A percentile compares a stretch with the other conserved stretches of the same genome.
Evolutionary conservation across 2,888 invertebrate genomes (phyloP).

Genomic region (Melanotus villosus): DNA sequence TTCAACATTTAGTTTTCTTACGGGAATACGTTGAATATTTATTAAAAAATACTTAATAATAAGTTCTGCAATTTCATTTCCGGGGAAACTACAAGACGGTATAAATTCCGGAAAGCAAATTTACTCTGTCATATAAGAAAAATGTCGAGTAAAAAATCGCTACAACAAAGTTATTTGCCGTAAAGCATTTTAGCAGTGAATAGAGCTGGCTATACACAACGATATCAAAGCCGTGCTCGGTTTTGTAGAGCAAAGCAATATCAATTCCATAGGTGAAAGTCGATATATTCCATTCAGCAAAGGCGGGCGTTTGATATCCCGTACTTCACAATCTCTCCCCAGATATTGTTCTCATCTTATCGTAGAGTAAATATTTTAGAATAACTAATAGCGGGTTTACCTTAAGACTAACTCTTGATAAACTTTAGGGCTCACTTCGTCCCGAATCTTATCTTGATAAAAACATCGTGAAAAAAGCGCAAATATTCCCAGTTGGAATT

Average conservation of each 20-base stretch:
- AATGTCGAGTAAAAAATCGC: background rate
- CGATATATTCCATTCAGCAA: slow-evolving; percentile 20
- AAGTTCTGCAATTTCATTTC: too few species aligned
- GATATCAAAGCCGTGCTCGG: slow-evolving; percentile 12
- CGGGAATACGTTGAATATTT: too few species aligned
- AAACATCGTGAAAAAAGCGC: background rate
- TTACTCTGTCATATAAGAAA: background rate
- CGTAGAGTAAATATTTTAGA: too few species aligned
- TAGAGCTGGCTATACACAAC: slow-evolving; percentile 3
- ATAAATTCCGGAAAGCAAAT: too few species aligned
- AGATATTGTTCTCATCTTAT: too few species aligned
- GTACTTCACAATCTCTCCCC: too few species aligned
- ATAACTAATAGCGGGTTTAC: too few species aligned
- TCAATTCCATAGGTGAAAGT: slow-evolving; percentile 19
- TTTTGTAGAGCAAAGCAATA: slow-evolving; percentile 16
- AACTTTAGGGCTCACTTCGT: background rate
- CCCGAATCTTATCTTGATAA: too few species aligned
- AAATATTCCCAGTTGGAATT: background rate
- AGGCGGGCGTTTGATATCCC: slow-evolving; percentile 20
- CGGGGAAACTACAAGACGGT: too few species aligned
- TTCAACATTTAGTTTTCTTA: too few species aligned
- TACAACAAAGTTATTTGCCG: slow-evolving; percentile 4
- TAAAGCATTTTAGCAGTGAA: slow-evolving; percentile 5
- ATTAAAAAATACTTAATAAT: too few species aligned
- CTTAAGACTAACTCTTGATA: too few species aligned